Conservation (phyloP, 2,888 invertebrate species). For the Sarcophaga carnaria region DNA sequence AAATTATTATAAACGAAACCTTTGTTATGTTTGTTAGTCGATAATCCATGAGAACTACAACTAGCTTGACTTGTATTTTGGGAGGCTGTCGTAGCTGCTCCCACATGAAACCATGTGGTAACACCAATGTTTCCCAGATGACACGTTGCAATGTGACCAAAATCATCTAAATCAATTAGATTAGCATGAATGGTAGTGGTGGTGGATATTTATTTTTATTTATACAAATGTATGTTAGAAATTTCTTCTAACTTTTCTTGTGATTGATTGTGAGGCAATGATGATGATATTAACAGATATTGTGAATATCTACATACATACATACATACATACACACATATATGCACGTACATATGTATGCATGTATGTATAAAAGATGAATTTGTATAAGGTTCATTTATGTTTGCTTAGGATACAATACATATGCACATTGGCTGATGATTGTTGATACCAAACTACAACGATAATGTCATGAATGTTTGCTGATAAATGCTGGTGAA, state of each 20-base stretch:
- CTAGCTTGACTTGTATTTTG: slow-evolving; percentile 52
- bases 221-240: neutral
- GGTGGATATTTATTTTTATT: slow-evolving; percentile 9
- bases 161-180: slow-evolving; percentile 76
- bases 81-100: slow-evolving; percentile 77
- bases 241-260: neutral
- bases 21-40: slow-evolving; percentile 69
- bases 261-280: too few species aligned
- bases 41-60: slow-evolving; percentile 72
- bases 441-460: too few species aligned
- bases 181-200: slow-evolving; percentile 26
- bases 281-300: neutral
- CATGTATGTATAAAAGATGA: neutral
- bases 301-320: neutral
- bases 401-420: too few species aligned
- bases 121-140: slow-evolving; percentile 80
- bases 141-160: slow-evolving; percentile 73
- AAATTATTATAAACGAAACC: slow-evolving; percentile 58
- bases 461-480: neutral
- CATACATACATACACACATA: too few species aligned
- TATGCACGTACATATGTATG: neutral
- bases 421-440: too few species aligned
- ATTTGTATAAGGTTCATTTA: too few species aligned
- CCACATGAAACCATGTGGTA: slow-evolving; percentile 82
- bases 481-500: neutral